These are phyloP conservation scores for Acronicta leporina DNA, from an alignment of 2,888 invertebrate genomes.

Conservation along the genomic window DNA sequence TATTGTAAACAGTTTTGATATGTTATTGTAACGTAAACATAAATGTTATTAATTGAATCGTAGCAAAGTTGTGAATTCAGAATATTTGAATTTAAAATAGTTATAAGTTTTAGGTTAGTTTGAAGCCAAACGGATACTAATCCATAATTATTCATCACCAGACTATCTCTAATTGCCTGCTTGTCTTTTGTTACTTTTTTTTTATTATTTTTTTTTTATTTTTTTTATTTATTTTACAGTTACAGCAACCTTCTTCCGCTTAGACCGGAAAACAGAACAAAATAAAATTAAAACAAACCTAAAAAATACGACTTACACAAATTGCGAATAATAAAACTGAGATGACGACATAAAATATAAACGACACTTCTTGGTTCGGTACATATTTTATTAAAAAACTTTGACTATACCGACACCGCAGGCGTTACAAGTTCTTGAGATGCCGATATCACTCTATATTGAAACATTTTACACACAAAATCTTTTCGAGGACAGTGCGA, in stretches of 20 bases:
- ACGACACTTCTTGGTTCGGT: conserved; percentile 59
- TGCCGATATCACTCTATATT: conserved; percentile 74
- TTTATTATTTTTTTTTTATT: too few relatives aligned
- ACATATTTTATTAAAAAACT: conserved; percentile 70
- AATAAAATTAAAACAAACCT: conserved; percentile 51
- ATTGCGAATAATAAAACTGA: conserved; percentile 66
- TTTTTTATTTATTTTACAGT: too few relatives aligned
- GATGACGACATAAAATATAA: conserved; percentile 71
- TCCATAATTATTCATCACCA: too few relatives aligned
- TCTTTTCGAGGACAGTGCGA: conserved; percentile 46
- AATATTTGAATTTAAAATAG: not conserved
- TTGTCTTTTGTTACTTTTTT: too few relatives aligned
- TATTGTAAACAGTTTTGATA: conserved; percentile 19
- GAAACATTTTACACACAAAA: conserved; percentile 73
- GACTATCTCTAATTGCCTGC: too few relatives aligned
- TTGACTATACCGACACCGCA: conserved; percentile 62
- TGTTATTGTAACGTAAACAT: conserved; percentile 24
- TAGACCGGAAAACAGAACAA: conserved; percentile 22
- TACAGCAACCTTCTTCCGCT: too few relatives aligned
- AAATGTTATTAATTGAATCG: conserved; percentile 6
- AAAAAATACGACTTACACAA: conserved; percentile 58
- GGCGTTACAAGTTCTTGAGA: conserved; percentile 52
- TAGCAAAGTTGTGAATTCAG: not conserved
- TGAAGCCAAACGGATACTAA: too few relatives aligned
- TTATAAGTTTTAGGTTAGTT: too few relatives aligned